Percentiles rank a stretch among this genome's conserved stretches.
These are phyloP conservation scores for Phrynosoma platyrhinos DNA, from an alignment of 2,113 vertebrate genomes.

Conservation along the genomic window DNA sequence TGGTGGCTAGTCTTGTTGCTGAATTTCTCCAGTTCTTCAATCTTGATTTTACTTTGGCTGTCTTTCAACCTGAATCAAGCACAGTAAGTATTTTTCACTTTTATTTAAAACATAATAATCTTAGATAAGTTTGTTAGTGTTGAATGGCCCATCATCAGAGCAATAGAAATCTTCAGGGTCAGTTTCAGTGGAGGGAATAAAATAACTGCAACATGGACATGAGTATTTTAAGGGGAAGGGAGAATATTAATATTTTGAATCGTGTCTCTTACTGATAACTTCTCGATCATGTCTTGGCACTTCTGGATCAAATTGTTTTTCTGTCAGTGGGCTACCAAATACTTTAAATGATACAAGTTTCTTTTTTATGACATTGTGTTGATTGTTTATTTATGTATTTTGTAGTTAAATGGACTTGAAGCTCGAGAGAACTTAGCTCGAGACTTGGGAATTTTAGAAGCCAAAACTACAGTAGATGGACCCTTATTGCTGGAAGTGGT, in stretches of 20 bases:
- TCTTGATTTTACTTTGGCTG: slow-evolving; percentile 93
- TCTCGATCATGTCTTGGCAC: background rate
- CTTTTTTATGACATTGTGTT: background rate
- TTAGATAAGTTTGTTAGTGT: background rate
- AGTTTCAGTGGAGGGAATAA: background rate
- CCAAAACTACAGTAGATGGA: slow-evolving; percentile 78
- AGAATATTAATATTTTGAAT: background rate
- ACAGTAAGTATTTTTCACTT: slow-evolving; percentile 77
- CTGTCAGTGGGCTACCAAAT: background rate
- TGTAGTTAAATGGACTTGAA: slow-evolving; percentile 85
- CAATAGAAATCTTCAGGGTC: background rate
- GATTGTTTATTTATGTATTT: slow-evolving; percentile 4
- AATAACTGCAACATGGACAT: background rate
- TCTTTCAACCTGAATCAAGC: slow-evolving; percentile 95
- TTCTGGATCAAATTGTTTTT: background rate
- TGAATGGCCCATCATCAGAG: background rate
- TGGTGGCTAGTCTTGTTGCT: slow-evolving; percentile 88
- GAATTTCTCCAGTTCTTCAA: slow-evolving; percentile 95
- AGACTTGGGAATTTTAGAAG: slow-evolving; percentile 86
- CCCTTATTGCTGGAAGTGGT: slow-evolving; percentile 90
- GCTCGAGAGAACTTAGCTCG: slow-evolving; percentile 84
- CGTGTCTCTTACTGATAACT: background rate
- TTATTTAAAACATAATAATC: slow-evolving; percentile 34
- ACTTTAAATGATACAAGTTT: background rate
- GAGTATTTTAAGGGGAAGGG: background rate